Percentiles rank a stretch among this genome's conserved stretches.
Conservation (phyloP, 2,797 vertebrate genomes). For the Gephyroberyx darwinii region DNA sequence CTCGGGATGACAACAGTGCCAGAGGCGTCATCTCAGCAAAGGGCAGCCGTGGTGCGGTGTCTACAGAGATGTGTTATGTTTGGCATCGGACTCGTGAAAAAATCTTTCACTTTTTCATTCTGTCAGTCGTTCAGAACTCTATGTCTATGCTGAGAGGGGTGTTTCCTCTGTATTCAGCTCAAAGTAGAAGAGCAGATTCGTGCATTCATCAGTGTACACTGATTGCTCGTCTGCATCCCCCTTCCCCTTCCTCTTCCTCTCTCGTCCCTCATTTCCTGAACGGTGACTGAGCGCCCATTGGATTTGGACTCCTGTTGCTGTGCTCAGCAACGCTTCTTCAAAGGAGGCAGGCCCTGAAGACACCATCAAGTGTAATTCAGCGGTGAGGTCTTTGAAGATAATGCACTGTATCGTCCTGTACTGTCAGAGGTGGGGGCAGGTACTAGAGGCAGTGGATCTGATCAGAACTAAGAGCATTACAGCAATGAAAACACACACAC, state of each 20-base stretch:
- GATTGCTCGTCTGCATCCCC: slow-evolving; percentile 19
- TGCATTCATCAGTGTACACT: slow-evolving; percentile 10
- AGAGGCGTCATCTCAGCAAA: slow-evolving; percentile 30
- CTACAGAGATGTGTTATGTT: neutral
- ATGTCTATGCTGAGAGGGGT: too few species aligned
- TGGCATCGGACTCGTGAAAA: neutral
- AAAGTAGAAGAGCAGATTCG: neutral
- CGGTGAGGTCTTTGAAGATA: slow-evolving; percentile 30
- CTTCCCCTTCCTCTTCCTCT: slow-evolving; percentile 6
- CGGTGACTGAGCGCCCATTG: slow-evolving; percentile 10
- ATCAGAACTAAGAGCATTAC: slow-evolving; percentile 33
- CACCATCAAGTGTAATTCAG: slow-evolving; percentile 29
- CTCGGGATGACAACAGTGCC: slow-evolving; percentile 18
- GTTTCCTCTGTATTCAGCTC: too few species aligned
- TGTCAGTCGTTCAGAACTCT: too few species aligned
- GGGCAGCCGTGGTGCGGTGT: slow-evolving; percentile 3
- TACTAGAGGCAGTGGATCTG: slow-evolving; percentile 7
- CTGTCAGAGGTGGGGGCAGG: slow-evolving; percentile 23
- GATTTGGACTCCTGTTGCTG: slow-evolving; percentile 27
- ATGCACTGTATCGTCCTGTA: slow-evolving; percentile 19
- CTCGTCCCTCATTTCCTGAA: slow-evolving; percentile 9
- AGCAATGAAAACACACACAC: neutral
- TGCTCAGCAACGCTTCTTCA: slow-evolving; percentile 41
- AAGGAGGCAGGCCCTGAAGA: slow-evolving; percentile 38
- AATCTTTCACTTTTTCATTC: too few species aligned